Evolutionary conservation across 1,140 invertebrate genomes (phyloP).

Genomic region (Plodia interpunctella): DNA sequence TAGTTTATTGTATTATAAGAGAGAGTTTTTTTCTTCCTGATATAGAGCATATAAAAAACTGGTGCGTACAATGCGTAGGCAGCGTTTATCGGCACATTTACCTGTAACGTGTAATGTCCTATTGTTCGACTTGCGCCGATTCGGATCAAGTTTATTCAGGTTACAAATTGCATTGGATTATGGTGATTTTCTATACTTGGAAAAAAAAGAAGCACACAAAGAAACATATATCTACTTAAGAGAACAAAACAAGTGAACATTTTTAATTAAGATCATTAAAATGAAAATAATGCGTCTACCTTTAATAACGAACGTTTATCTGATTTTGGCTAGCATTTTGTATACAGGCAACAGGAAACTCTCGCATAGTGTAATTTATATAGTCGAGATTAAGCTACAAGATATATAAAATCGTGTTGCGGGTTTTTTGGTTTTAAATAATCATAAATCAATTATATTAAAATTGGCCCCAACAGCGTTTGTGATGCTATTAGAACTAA

Average conservation of each 20-base stretch:
- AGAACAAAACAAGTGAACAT: no score
- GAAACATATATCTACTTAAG: not conserved
- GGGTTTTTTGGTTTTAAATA: not conserved
- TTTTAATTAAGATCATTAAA: no score
- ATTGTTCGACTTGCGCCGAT: constrained; percentile 29
- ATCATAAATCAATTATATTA: no score
- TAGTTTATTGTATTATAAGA: not conserved
- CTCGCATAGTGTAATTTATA: not conserved
- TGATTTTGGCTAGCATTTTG: not conserved
- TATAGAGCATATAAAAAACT: not conserved
- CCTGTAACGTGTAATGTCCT: constrained; percentile 30
- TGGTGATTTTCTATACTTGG: constrained; percentile 16
- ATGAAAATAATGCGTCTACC: not conserved
- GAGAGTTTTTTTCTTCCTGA: not conserved
- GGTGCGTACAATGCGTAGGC: constrained; percentile 24
- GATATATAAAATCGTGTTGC: not conserved
- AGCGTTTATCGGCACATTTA: constrained; percentile 31
- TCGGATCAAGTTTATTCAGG: constrained; percentile 26
- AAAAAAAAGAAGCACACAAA: not conserved
- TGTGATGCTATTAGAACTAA: not conserved
- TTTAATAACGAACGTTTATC: not conserved
- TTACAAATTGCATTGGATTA: constrained; percentile 29
- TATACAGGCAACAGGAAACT: not conserved
- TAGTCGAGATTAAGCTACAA: not conserved
- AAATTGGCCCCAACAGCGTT: no score